These are phyloP conservation scores for Oryzias melastigma DNA, from an alignment of 2,113 vertebrate genomes.

Conservation along the genomic window DNA sequence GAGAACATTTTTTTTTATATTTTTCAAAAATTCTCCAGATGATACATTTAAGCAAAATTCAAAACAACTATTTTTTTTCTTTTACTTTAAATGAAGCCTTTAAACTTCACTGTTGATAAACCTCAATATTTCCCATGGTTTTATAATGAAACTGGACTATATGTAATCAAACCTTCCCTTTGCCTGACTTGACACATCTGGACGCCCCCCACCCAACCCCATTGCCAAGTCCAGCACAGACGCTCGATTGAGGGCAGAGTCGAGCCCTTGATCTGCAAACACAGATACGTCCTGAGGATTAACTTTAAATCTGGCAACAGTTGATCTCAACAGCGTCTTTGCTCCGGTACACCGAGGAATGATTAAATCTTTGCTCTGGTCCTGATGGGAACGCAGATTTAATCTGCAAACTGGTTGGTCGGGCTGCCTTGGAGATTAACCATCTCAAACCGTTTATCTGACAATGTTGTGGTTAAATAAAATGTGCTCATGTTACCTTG, in stretches of 20 bases:
- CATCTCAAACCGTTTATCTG: slow-evolving; percentile 61
- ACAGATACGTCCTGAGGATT: slow-evolving; percentile 78
- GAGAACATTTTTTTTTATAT: no score
- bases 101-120: no score
- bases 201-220: slow-evolving; percentile 7
- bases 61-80: no score
- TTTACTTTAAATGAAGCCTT: no score
- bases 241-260: slow-evolving; percentile 69
- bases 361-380: slow-evolving; percentile 72
- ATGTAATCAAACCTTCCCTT: not conserved
- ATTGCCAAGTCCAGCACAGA: not conserved
- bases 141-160: slow-evolving; percentile 46
- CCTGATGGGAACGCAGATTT: slow-evolving; percentile 66
- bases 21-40: no score
- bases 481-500: slow-evolving; percentile 27
- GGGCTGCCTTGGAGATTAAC: slow-evolving; percentile 71
- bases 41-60: no score
- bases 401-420: slow-evolving; percentile 56
- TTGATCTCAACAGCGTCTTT: slow-evolving; percentile 80
- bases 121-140: not conserved
- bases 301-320: slow-evolving; percentile 78
- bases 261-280: slow-evolving; percentile 73
- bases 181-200: slow-evolving; percentile 25
- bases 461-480: slow-evolving; percentile 59
- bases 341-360: slow-evolving; percentile 72